Percentiles rank a stretch among this genome's conserved stretches.
These are phyloP conservation scores for Acanthurus lineatus DNA, from an alignment of 2,797 vertebrate species.

Conservation along the genomic window DNA sequence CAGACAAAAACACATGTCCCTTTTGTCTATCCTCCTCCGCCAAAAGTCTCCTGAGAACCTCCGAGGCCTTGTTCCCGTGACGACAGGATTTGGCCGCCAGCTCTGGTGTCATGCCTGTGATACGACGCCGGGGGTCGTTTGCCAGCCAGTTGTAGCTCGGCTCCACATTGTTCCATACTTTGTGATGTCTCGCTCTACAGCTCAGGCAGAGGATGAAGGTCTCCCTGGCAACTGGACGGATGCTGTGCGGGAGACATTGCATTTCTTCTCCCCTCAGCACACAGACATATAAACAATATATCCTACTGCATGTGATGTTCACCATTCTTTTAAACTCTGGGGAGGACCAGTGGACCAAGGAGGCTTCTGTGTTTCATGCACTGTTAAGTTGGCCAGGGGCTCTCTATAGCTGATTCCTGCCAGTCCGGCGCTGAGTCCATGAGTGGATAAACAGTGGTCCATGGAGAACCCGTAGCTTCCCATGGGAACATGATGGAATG, in stretches of 20 bases:
- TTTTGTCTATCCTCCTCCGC: slow-evolving; percentile 30
- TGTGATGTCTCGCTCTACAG: slow-evolving; percentile 65
- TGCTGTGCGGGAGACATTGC: slow-evolving; percentile 60
- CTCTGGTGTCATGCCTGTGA: slow-evolving; percentile 31
- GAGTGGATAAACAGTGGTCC: slow-evolving; percentile 61
- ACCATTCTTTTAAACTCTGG: slow-evolving; percentile 62
- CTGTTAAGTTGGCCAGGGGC: slow-evolving; percentile 74
- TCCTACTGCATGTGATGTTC: slow-evolving; percentile 63
- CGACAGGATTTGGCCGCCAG: slow-evolving; percentile 55
- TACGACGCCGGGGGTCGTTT: slow-evolving; percentile 47
- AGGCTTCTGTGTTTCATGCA: slow-evolving; percentile 81
- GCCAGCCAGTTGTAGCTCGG: slow-evolving; percentile 58
- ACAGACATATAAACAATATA: slow-evolving; percentile 27
- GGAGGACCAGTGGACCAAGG: slow-evolving; percentile 71
- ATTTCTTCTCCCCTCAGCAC: slow-evolving; percentile 20
- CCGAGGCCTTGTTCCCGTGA: slow-evolving; percentile 50
- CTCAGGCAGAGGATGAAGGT: slow-evolving; percentile 56
- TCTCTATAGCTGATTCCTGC: slow-evolving; percentile 70
- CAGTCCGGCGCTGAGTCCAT: slow-evolving; percentile 58
- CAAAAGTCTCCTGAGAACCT: slow-evolving; percentile 44
- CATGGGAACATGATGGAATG: slow-evolving; percentile 53
- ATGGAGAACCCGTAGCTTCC: slow-evolving; percentile 55
- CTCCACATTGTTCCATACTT: slow-evolving; percentile 71
- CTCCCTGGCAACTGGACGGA: slow-evolving; percentile 74
- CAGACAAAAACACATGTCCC: slow-evolving; percentile 29